These are phyloP conservation scores for Eulemur macaco DNA, from an alignment of 2,113 vertebrate species.

Conservation along the genomic window DNA sequence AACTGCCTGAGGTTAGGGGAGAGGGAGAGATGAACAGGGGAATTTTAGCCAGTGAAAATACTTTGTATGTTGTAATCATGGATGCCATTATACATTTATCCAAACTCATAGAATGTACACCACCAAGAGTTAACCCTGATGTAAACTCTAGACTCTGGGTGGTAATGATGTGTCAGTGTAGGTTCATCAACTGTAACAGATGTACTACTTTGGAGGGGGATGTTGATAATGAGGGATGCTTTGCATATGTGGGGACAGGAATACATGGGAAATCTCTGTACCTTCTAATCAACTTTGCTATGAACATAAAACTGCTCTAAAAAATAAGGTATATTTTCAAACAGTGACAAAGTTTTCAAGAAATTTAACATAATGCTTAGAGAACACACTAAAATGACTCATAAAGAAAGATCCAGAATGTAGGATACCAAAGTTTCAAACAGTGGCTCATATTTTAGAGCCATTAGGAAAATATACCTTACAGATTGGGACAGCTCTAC, in stretches of 20 bases:
- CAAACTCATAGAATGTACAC: not conserved
- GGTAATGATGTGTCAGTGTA: not conserved
- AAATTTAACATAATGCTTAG: not conserved
- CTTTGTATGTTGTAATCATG: not conserved
- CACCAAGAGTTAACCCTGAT: not conserved
- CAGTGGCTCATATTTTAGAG: not conserved
- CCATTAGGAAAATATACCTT: not conserved
- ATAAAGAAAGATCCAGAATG: not conserved
- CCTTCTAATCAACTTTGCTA: not conserved
- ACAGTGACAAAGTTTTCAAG: not conserved
- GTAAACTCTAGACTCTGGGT: not conserved
- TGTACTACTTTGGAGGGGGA: not conserved
- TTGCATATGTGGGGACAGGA: not conserved
- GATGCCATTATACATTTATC: not conserved
- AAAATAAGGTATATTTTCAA: not conserved
- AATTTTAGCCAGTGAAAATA: not conserved
- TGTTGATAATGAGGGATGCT: not conserved
- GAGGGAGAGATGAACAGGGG: not conserved
- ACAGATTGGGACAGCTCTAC: not conserved
- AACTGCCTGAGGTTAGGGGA: not conserved
- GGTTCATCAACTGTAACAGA: not conserved
- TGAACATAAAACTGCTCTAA: not conserved
- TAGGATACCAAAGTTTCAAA: not conserved
- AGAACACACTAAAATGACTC: not conserved
- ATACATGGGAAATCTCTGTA: not conserved